A percentile compares a stretch with the other conserved stretches of the same genome.
Conservation (phyloP, 2,113 vertebrate species). For the Acanthisitta chloris region DNA sequence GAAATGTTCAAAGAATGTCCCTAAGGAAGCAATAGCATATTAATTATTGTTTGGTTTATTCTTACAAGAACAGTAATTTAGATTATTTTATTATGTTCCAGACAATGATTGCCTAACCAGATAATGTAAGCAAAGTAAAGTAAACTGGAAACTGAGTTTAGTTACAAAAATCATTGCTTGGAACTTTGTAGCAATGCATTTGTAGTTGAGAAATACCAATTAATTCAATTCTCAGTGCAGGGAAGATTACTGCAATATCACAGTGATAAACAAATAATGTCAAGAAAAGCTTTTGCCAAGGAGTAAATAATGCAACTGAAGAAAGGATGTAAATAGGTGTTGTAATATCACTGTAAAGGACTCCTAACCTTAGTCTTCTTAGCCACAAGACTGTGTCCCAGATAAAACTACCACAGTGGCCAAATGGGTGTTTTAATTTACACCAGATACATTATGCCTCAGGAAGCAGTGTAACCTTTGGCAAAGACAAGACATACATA, state of each 20-base stretch:
- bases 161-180: slow-evolving; percentile 44
- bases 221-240: background rate
- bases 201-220: slow-evolving; percentile 45
- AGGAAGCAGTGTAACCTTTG: background rate
- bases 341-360: background rate
- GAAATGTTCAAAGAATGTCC: background rate
- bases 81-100: slow-evolving; percentile 63
- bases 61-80: slow-evolving; percentile 63
- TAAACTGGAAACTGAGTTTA: slow-evolving; percentile 50
- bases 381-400: background rate
- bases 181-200: background rate
- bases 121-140: slow-evolving; percentile 66
- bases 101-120: slow-evolving; percentile 64
- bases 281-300: background rate
- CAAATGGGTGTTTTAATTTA: background rate
- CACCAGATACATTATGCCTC: background rate
- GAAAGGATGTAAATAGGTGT: background rate
- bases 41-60: slow-evolving; percentile 54
- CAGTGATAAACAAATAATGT: background rate
- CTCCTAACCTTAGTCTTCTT: background rate
- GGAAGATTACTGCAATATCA: background rate
- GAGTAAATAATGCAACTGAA: background rate
- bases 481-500: background rate
- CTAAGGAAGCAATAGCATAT: slow-evolving; percentile 22
- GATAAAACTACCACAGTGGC: background rate